Conservation (phyloP, 2,888 invertebrate species). For the Empis livida region DNA sequence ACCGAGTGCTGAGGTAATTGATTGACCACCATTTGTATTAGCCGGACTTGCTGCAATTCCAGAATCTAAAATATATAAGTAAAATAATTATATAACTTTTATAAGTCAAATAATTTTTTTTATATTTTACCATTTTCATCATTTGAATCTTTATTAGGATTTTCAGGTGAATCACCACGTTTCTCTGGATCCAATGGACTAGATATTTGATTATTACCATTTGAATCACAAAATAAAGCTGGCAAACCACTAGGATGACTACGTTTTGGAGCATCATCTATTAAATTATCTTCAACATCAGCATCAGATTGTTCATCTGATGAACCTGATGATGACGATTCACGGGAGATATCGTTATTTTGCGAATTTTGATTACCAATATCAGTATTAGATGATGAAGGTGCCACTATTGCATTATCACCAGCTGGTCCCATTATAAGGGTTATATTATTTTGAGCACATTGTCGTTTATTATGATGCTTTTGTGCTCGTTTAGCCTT, state of each 20-base stretch:
- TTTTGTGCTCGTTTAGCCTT: constrained; percentile 34
- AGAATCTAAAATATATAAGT: constrained; percentile 22
- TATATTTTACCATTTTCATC: constrained; percentile 34
- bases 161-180: constrained; percentile 43
- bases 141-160: constrained; percentile 42
- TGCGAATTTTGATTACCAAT: constrained; percentile 7
- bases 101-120: not conserved
- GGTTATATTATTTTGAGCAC: constrained; percentile 13
- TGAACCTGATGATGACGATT: constrained; percentile 25
- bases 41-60: constrained; percentile 34
- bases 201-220: constrained; percentile 27
- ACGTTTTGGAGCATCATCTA: constrained; percentile 35
- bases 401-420: constrained; percentile 2
- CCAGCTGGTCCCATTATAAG: constrained; percentile 11
- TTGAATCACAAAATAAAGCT: constrained; percentile 20
- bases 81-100: not conserved
- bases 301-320: constrained; percentile 64
- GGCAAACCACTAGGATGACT: not conserved
- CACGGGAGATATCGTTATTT: constrained; percentile 7
- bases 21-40: constrained; percentile 16
- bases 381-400: not conserved
- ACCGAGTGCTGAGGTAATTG: constrained; percentile 1
- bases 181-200: constrained; percentile 36
- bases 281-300: constrained; percentile 66
- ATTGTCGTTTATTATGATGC: constrained; percentile 22